phyloP scores from a whole-genome alignment of 1,140 invertebrate genomes.

The Eupeodes corollae region DNA sequence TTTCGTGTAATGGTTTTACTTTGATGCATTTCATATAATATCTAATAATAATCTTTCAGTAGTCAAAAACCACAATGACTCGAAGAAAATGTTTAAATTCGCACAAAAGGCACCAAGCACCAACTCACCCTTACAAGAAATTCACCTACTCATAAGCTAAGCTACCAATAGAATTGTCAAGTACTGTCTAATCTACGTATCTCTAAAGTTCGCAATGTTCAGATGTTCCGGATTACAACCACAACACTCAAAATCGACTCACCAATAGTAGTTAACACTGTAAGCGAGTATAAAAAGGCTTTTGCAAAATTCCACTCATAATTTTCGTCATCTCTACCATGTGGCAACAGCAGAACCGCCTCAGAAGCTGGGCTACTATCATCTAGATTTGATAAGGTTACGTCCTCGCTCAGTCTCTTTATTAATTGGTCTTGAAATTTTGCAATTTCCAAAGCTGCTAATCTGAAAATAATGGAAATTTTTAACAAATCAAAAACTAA shows the following conservation, averaged over 20 bases:
- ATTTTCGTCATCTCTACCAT: slow-evolving; percentile 38
- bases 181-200: no score
- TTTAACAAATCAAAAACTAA: slow-evolving; percentile 1
- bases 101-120: no score
- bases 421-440: slow-evolving; percentile 80
- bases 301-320: slow-evolving; percentile 88
- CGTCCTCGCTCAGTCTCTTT: slow-evolving; percentile 62
- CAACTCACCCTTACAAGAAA: no score
- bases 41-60: no score
- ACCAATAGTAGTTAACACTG: slow-evolving; percentile 94
- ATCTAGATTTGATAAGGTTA: slow-evolving; percentile 37
- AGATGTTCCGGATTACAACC: no score
- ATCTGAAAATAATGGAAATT: slow-evolving; percentile 19
- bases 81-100: no score
- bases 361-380: slow-evolving; percentile 40
- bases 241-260: slow-evolving; percentile 37
- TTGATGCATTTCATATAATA: no score
- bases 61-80: no score
- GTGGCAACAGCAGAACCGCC: slow-evolving; percentile 33
- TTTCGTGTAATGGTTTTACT: no score
- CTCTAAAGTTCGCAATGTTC: no score
- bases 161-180: no score
- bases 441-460: slow-evolving; percentile 74
- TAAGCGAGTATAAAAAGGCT: slow-evolving; percentile 90
- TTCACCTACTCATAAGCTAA: no score